Conservation (phyloP, 2,113 vertebrate genomes). For the Pelobates fuscus region DNA sequence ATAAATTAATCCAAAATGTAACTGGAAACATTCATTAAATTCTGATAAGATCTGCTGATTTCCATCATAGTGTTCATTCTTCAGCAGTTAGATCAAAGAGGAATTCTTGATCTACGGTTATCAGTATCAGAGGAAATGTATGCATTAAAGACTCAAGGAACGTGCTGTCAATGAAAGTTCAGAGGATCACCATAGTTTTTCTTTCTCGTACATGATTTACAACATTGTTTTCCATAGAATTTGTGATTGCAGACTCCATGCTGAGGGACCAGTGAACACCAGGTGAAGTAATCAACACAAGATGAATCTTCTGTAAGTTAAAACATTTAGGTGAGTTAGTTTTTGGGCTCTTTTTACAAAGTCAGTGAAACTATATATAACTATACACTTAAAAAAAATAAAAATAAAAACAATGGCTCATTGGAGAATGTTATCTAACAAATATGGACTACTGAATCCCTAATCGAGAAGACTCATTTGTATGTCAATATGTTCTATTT, state of each 20-base stretch:
- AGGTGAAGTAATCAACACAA: conserved; percentile 87
- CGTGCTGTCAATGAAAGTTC: conserved; percentile 20
- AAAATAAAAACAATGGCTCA: no score
- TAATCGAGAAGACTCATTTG: no score
- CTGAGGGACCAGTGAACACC: conserved; percentile 93
- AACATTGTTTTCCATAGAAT: conserved; percentile 94
- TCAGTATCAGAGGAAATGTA: conserved; percentile 8
- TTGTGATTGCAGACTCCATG: conserved; percentile 95
- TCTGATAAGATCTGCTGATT: conserved; percentile 1
- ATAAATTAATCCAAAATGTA: not conserved
- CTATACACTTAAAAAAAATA: no score
- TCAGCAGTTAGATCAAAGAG: conserved; percentile 10
- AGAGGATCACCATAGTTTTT: conserved; percentile 62
- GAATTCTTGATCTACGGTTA: not conserved
- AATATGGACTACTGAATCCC: no score
- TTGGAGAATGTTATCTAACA: no score
- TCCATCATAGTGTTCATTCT: not conserved
- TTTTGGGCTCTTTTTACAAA: no score
- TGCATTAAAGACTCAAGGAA: conserved; percentile 14
- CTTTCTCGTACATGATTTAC: conserved; percentile 86
- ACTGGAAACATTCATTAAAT: not conserved
- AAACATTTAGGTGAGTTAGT: conserved; percentile 34
- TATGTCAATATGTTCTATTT: no score
- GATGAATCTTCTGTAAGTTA: conserved; percentile 74
- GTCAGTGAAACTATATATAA: no score